Evolutionary conservation across 2,113 vertebrate genomes (phyloP).

Genomic region (Platanista minor): DNA sequence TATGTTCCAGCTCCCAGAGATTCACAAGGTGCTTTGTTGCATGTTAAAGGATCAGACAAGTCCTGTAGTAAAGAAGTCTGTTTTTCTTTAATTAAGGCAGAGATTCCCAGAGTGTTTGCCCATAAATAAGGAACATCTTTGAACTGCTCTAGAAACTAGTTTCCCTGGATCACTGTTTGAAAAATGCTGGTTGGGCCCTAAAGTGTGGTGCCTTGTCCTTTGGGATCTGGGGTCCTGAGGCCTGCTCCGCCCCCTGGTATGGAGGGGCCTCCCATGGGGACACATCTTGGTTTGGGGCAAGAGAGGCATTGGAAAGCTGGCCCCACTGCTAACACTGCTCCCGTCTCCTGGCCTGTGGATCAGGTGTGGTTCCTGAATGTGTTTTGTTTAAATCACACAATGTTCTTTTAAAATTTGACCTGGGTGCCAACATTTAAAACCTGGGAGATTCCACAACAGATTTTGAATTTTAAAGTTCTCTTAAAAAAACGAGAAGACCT

Average conservation of each 20-base stretch:
- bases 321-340: fast-evolving
- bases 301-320: not conserved
- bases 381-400: constrained; percentile 19
- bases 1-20: not conserved
- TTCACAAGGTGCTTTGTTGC: not conserved
- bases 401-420: constrained; percentile 38
- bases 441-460: constrained; percentile 41
- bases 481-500: not conserved
- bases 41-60: not conserved
- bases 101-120: not conserved
- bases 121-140: not conserved
- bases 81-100: not conserved
- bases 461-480: constrained; percentile 43
- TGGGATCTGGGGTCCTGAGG: not conserved
- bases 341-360: not conserved
- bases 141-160: not conserved
- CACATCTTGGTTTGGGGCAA: not conserved
- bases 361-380: not conserved
- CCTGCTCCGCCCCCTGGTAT: too few species aligned
- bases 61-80: not conserved
- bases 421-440: constrained; percentile 51
- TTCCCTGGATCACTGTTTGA: not conserved
- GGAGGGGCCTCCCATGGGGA: not conserved
- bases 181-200: not conserved
- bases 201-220: not conserved